A percentile compares a stretch with the other conserved stretches of the same genome.
phyloP scores from a whole-genome alignment of 2,797 vertebrate species.

The Siniperca obscura region DNA sequence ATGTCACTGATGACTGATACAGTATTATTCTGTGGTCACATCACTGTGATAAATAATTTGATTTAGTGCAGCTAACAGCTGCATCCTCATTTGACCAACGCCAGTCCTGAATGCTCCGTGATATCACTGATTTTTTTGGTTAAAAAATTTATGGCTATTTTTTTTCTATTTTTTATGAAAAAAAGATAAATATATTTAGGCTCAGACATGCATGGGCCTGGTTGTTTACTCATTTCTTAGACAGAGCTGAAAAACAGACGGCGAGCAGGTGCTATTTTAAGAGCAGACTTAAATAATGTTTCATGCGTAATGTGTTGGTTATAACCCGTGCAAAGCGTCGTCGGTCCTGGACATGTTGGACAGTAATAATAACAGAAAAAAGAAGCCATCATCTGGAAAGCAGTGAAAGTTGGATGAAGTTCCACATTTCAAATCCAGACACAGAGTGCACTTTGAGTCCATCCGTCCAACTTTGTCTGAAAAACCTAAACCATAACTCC shows the following conservation, averaged over 20 bases:
- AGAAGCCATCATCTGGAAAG: slow-evolving; percentile 76
- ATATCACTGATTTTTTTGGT: not conserved
- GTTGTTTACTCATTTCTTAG: not conserved
- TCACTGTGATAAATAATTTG: not conserved
- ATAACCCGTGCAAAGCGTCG: slow-evolving; percentile 53
- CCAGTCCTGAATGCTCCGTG: not conserved
- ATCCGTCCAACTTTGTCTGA: slow-evolving; percentile 31
- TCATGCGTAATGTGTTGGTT: slow-evolving; percentile 61
- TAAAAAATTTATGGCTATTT: not conserved
- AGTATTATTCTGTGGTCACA: not conserved
- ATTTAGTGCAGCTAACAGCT: not conserved
- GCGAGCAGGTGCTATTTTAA: slow-evolving; percentile 61
- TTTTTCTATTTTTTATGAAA: too few species aligned
- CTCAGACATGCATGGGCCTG: not conserved
- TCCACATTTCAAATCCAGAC: slow-evolving; percentile 55
- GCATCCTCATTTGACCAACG: not conserved
- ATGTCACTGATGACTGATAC: not conserved
- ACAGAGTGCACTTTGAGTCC: slow-evolving; percentile 38
- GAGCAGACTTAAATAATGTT: slow-evolving; percentile 53
- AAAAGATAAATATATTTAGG: not conserved
- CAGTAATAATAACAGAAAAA: slow-evolving; percentile 69
- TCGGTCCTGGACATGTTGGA: slow-evolving; percentile 51
- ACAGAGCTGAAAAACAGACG: slow-evolving; percentile 22
- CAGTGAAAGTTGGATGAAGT: slow-evolving; percentile 70
- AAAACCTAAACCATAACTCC: slow-evolving; percentile 20